Conservation (phyloP, 1,140 invertebrate genomes). For the Pollicipes pollicipes region DNA sequence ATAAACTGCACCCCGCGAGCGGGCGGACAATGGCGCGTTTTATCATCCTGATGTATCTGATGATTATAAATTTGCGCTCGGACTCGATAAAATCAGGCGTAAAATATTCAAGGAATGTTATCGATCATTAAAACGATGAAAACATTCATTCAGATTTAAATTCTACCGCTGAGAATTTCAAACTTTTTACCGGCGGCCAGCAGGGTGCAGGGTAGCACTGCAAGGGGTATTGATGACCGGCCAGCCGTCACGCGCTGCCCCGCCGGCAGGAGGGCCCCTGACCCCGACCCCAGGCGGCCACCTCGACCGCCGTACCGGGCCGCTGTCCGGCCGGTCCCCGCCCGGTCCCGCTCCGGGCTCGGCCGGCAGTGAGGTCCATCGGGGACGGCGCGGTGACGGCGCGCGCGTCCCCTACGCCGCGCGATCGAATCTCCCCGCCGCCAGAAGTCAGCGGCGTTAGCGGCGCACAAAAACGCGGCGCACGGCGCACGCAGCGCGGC, state of each 20-base stretch:
- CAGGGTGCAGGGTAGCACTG: not conserved
- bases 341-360: too few species aligned
- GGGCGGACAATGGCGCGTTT: not conserved
- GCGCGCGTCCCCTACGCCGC: too few species aligned
- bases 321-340: too few species aligned
- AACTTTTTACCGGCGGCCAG: not conserved
- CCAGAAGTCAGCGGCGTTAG: not conserved
- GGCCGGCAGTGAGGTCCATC: not conserved
- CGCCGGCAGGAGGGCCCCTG: too few species aligned
- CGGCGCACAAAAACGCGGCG: not conserved
- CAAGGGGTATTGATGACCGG: not conserved
- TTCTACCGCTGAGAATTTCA: not conserved
- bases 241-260: not conserved
- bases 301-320: too few species aligned
- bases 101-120: slow-evolving; percentile 2
- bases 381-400: too few species aligned
- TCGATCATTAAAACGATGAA: slow-evolving; percentile 2
- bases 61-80: not conserved
- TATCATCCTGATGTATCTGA: slow-evolving; percentile 1
- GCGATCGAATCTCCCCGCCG: not conserved
- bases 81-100: not conserved
- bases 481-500: too few species aligned
- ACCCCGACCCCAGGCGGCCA: too few species aligned
- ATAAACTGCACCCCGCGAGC: not conserved
- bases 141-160: not conserved